phyloP scores from a whole-genome alignment of 2,113 vertebrate species.

The Elachura formosa region DNA sequence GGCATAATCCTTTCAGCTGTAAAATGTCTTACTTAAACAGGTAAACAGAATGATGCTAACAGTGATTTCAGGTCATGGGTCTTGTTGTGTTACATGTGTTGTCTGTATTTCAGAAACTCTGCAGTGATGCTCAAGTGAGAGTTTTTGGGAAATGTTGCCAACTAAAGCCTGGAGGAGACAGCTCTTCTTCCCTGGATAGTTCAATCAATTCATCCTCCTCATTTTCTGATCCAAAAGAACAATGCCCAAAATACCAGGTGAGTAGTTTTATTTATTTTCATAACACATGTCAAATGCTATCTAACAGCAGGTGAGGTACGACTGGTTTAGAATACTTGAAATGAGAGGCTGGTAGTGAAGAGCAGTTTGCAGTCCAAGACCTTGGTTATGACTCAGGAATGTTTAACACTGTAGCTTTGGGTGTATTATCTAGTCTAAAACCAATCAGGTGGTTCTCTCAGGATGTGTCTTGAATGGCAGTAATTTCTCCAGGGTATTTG shows the following conservation, averaged over 20 bases:
- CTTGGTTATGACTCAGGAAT: background rate
- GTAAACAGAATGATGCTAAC: background rate
- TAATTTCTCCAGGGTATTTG: background rate
- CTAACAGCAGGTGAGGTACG: background rate
- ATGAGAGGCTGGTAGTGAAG: background rate
- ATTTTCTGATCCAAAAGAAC: slow-evolving; percentile 85
- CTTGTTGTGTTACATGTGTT: background rate
- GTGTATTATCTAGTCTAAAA: background rate
- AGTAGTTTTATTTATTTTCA: background rate
- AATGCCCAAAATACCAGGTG: slow-evolving; percentile 89
- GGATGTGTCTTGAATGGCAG: background rate
- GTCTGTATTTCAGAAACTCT: slow-evolving; percentile 77
- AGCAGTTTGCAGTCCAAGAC: background rate
- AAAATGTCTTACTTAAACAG: background rate
- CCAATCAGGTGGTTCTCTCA: background rate
- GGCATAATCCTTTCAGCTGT: background rate
- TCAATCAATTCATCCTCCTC: slow-evolving; percentile 79
- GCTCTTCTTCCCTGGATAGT: slow-evolving; percentile 93
- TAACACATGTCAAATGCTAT: background rate
- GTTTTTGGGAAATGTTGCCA: slow-evolving; percentile 93
- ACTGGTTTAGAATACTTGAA: background rate
- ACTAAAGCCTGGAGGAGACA: slow-evolving; percentile 88
- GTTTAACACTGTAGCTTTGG: background rate
- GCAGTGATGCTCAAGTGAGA: slow-evolving; percentile 84
- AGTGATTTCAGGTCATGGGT: background rate